Percentiles rank a stretch among this genome's conserved stretches.
Conservation (phyloP, 2,113 vertebrate species). For the Scalopus aquaticus region DNA sequence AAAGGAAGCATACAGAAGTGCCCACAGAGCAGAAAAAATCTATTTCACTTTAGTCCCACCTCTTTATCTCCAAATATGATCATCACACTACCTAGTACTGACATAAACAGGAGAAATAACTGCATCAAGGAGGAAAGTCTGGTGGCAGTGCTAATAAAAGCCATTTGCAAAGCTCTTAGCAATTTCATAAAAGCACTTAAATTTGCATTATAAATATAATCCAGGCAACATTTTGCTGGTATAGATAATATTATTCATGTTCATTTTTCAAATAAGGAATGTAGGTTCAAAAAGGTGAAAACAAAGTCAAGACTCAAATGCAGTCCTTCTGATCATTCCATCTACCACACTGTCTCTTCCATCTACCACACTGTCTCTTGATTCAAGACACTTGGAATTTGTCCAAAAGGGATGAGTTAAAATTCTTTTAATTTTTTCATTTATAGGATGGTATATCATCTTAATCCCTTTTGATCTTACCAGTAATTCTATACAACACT, state of each 20-base stretch:
- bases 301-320: slow-evolving; percentile 10
- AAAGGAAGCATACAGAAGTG: slow-evolving; percentile 22
- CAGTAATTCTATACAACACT: neutral
- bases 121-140: neutral
- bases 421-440: neutral
- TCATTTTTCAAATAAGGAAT: slow-evolving; percentile 56
- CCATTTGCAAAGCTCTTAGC: slow-evolving; percentile 44
- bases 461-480: neutral
- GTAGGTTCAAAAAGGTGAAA: slow-evolving; percentile 22
- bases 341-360: too few species aligned
- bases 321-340: neutral
- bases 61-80: slow-evolving; percentile 56
- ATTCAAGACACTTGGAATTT: neutral
- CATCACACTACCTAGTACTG: slow-evolving; percentile 10
- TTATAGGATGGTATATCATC: neutral
- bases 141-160: slow-evolving; percentile 9
- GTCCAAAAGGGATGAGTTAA: neutral
- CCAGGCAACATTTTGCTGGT: neutral
- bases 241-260: slow-evolving; percentile 32
- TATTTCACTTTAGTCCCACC: slow-evolving; percentile 48
- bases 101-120: slow-evolving; percentile 41
- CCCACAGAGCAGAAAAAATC: slow-evolving; percentile 59
- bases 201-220: slow-evolving; percentile 42
- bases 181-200: slow-evolving; percentile 47
- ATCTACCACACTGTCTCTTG: neutral